These are phyloP conservation scores for Elysia chlorotica DNA, from an alignment of 1,140 invertebrate genomes.

Conservation along the genomic window DNA sequence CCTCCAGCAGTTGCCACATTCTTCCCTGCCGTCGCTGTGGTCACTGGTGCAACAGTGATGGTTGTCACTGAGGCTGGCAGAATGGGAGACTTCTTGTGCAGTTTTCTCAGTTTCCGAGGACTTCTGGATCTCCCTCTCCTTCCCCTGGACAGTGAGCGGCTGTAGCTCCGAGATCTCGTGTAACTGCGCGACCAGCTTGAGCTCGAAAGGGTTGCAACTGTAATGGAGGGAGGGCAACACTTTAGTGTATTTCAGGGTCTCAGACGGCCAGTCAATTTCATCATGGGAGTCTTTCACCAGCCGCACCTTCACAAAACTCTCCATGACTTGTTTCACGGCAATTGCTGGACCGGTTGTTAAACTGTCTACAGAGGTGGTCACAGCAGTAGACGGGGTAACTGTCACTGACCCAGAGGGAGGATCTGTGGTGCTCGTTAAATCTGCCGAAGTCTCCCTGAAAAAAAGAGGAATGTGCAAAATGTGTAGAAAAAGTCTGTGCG, in stretches of 20 bases:
- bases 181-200: constrained; percentile 13
- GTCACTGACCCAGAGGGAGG: too few relatives aligned
- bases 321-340: too few relatives aligned
- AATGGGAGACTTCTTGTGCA: constrained; percentile 10
- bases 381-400: too few relatives aligned
- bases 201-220: constrained; percentile 49
- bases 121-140: not conserved
- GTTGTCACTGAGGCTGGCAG: constrained; percentile 7
- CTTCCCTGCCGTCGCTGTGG: not conserved
- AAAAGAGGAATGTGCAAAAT: too few relatives aligned
- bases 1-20: not conserved
- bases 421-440: too few relatives aligned
- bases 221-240: constrained; percentile 35
- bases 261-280: constrained; percentile 49
- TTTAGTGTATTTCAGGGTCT: constrained; percentile 46
- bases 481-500: too few relatives aligned
- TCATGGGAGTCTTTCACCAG: constrained; percentile 40
- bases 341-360: too few relatives aligned
- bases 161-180: constrained; percentile 18
- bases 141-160: constrained; percentile 11
- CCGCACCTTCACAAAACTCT: constrained; percentile 39
- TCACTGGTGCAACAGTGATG: constrained; percentile 20
- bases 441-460: too few relatives aligned
- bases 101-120: not conserved
- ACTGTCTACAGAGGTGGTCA: too few relatives aligned